Conservation (phyloP, 2,113 vertebrate species). For the Cyprinodon brontotheroides region DNA sequence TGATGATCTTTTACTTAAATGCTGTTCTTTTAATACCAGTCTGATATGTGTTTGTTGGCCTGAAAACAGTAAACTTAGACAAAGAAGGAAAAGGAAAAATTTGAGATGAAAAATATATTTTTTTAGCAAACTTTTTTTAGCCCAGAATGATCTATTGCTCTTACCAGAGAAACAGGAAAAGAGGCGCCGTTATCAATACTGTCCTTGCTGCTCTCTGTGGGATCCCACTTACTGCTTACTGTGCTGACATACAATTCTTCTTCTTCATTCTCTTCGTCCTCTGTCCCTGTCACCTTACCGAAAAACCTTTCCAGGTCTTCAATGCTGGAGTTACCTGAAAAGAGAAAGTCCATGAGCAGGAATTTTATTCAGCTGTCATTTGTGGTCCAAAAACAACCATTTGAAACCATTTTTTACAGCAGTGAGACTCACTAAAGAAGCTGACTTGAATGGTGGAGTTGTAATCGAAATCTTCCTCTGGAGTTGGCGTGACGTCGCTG, state of each 20-base stretch:
- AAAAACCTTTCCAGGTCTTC: conserved; percentile 41
- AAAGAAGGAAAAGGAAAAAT: too few relatives aligned
- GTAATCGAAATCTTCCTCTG: conserved; percentile 49
- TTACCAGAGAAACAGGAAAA: conserved; percentile 28
- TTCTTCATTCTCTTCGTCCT: not conserved
- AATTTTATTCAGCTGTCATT: not conserved
- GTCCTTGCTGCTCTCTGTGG: not conserved
- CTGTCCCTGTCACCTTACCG: not conserved
- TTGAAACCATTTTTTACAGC: not conserved
- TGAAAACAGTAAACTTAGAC: not conserved
- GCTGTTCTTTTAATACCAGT: too few relatives aligned
- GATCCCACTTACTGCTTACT: not conserved
- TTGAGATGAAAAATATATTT: too few relatives aligned
- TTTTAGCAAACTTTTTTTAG: not conserved
- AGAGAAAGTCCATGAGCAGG: not conserved
- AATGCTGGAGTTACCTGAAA: conserved; percentile 45
- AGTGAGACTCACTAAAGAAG: conserved; percentile 57
- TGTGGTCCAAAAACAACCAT: not conserved
- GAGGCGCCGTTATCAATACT: not conserved
- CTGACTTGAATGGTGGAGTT: conserved; percentile 46
- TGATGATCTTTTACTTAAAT: too few relatives aligned
- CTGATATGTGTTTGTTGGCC: too few relatives aligned
- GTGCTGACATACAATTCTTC: not conserved
- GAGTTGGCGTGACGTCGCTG: not conserved
- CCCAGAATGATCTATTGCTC: not conserved